These are phyloP conservation scores for Heliocidaris erythrogramma DNA, from an alignment of 35 echinoderm and acorn worm species.

Conservation along the genomic window DNA sequence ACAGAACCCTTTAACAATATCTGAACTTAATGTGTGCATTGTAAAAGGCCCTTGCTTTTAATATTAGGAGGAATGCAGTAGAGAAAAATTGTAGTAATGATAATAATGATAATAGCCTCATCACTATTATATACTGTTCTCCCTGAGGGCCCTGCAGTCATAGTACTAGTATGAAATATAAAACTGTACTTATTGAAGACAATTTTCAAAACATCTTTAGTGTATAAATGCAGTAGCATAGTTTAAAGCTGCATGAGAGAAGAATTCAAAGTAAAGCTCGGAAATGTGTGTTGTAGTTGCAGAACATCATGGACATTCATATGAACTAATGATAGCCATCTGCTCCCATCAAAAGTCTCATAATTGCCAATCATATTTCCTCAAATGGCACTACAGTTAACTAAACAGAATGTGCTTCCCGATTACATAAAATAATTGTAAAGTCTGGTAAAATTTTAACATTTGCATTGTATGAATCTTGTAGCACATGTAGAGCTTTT, in stretches of 20 bases:
- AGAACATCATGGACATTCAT: not conserved
- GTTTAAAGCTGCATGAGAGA: not conserved
- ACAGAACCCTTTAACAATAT: not conserved
- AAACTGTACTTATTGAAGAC: not conserved
- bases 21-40: not conserved
- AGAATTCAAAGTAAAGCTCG: not conserved
- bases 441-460: not conserved
- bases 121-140: too few species aligned
- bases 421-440: not conserved
- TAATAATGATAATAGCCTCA: too few species aligned
- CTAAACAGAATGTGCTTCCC: not conserved
- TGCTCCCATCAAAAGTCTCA: not conserved
- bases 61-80: not conserved
- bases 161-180: not conserved
- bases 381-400: too few species aligned
- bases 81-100: not conserved
- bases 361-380: not conserved
- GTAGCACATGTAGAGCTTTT: not conserved
- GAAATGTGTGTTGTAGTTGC: not conserved
- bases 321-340: not conserved
- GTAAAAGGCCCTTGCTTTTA: not conserved
- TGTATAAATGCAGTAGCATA: not conserved
- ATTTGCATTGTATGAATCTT: not conserved
- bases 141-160: too few species aligned
- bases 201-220: not conserved